Evolutionary conservation across 1,140 invertebrate species (phyloP).

Genomic region (Episyrphus balteatus): DNA sequence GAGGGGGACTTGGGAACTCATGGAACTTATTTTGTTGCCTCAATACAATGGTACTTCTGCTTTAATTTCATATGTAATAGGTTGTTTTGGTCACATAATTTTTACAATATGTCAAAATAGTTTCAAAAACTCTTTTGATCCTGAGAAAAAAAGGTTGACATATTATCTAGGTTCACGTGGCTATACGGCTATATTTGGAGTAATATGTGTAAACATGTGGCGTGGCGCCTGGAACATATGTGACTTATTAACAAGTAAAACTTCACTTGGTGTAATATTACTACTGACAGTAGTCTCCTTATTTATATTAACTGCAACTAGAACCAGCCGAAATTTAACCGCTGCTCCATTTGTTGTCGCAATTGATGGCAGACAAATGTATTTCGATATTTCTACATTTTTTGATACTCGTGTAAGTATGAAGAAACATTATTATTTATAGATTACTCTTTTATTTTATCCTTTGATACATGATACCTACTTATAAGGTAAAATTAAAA

Average conservation of each 20-base stretch:
- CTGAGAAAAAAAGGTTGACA: conserved; percentile 51
- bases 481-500: no score
- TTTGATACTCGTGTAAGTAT: conserved; percentile 57
- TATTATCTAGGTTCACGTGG: conserved; percentile 61
- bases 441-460: no score
- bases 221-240: conserved; percentile 66
- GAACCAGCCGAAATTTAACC: conserved; percentile 64
- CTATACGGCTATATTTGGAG: conserved; percentile 62
- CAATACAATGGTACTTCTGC: conserved; percentile 45
- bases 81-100: conserved; percentile 52
- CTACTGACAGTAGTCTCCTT: conserved; percentile 51
- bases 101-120: conserved; percentile 55
- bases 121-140: conserved; percentile 48
- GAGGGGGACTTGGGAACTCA: conserved; percentile 72
- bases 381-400: conserved; percentile 74
- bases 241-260: conserved; percentile 56
- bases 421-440: no score
- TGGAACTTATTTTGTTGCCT: conserved; percentile 59
- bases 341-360: conserved; percentile 67
- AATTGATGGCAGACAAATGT: conserved; percentile 58
- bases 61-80: conserved; percentile 53
- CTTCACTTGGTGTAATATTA: conserved; percentile 43
- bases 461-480: no score
- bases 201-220: conserved; percentile 75
- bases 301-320: conserved; percentile 50